Evolutionary conservation across 2,797 vertebrate species (phyloP).

Genomic region (Falco concolor): DNA sequence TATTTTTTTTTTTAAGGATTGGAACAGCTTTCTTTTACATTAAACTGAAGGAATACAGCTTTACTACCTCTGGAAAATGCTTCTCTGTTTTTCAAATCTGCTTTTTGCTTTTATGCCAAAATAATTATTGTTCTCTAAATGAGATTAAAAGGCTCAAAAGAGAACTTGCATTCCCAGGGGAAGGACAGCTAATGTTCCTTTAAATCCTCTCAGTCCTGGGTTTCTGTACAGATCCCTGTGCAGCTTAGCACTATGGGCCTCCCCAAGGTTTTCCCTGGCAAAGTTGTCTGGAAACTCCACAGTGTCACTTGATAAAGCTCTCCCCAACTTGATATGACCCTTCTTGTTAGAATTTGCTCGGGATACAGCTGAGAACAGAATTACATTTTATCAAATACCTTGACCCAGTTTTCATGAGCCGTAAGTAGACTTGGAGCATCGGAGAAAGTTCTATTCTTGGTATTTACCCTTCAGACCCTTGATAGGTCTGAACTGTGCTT

Average conservation of each 20-base stretch:
- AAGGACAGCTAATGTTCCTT: not conserved
- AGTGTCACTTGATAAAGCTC: not conserved
- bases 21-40: not conserved
- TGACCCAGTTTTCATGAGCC: not conserved
- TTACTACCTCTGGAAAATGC: not conserved
- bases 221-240: not conserved
- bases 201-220: not conserved
- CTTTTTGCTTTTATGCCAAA: not conserved
- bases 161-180: not conserved
- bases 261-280: not conserved
- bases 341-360: not conserved
- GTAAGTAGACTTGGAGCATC: not conserved
- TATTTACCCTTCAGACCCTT: not conserved
- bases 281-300: not conserved
- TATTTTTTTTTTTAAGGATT: not conserved
- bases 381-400: not conserved
- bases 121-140: not conserved
- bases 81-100: not conserved
- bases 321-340: not conserved
- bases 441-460: not conserved
- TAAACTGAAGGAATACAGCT: not conserved
- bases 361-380: not conserved
- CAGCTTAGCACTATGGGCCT: not conserved
- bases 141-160: not conserved
- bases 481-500: not conserved